These are phyloP conservation scores for Oscheius sp. DNA, from an alignment of 2,888 invertebrate species.

Conservation along the genomic window DNA sequence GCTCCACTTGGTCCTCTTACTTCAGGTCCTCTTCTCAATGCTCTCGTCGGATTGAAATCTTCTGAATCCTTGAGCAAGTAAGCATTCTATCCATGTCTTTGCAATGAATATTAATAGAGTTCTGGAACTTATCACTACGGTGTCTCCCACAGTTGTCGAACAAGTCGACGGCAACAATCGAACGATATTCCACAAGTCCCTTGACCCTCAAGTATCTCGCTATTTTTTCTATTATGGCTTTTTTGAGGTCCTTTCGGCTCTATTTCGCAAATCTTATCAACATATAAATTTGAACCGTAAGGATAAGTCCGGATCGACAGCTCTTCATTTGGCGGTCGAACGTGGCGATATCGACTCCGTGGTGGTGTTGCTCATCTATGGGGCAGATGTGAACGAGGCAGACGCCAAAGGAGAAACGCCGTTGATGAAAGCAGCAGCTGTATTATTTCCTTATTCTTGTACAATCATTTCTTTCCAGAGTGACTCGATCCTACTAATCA, in stretches of 20 bases:
- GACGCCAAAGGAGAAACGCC: constrained; percentile 40
- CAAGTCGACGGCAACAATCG: constrained; percentile 31
- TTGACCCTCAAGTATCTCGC: constrained; percentile 18
- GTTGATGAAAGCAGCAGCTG: constrained; percentile 38
- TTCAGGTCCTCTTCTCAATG: constrained; percentile 38
- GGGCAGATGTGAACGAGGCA: constrained; percentile 34
- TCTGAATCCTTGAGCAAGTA: constrained; percentile 25
- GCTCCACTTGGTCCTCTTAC: constrained; percentile 33
- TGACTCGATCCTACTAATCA: constrained; percentile 14
- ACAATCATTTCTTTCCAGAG: too few relatives aligned
- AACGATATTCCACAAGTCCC: constrained; percentile 34
- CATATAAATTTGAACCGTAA: constrained; percentile 35
- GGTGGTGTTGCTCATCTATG: constrained; percentile 35
- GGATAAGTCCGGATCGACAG: constrained; percentile 35
- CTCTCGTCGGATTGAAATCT: constrained; percentile 26
- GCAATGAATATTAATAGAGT: constrained; percentile 2
- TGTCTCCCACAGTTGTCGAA: constrained; percentile 35
- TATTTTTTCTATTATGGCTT: not conserved
- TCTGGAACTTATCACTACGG: constrained; percentile 30
- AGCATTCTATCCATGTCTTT: not conserved
- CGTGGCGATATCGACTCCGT: constrained; percentile 33
- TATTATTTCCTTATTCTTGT: not conserved
- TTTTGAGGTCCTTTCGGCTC: constrained; percentile 25
- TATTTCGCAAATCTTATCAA: constrained; percentile 17
- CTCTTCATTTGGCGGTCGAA: constrained; percentile 42